Conservation (phyloP, 53 echinoderm and acorn worm genomes). For the Glandiceps talaboti region DNA sequence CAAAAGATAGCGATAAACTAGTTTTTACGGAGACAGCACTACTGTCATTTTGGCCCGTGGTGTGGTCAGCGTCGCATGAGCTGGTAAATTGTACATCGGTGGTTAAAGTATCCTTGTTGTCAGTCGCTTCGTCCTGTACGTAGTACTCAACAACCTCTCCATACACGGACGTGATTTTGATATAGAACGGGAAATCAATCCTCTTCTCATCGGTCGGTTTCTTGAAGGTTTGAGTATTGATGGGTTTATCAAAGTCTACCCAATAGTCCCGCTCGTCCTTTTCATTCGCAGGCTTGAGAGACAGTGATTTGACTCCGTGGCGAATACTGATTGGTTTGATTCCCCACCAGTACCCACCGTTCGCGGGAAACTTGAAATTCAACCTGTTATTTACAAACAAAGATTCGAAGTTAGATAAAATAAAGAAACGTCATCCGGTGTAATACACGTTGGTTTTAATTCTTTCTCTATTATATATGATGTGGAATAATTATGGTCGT, state of each 20-base stretch:
- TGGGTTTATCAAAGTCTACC: background rate
- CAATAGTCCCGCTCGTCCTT: background rate
- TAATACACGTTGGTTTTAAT: no score
- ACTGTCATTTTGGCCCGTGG: no score
- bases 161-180: background rate
- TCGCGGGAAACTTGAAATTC: background rate
- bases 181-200: background rate
- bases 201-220: background rate
- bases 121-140: background rate
- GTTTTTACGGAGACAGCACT: no score
- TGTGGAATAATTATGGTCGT: no score
- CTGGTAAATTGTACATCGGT: background rate
- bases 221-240: background rate
- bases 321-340: background rate
- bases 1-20: no score
- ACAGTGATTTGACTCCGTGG: background rate
- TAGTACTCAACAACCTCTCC: background rate
- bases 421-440: no score
- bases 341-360: background rate
- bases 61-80: background rate
- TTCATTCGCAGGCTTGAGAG: background rate
- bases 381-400: no score
- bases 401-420: no score
- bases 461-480: no score
- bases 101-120: background rate